Percentiles rank a stretch among this genome's conserved stretches.
These are phyloP conservation scores for Mechanitis mazaeus DNA, from an alignment of 2,888 invertebrate species.

Conservation along the genomic window DNA sequence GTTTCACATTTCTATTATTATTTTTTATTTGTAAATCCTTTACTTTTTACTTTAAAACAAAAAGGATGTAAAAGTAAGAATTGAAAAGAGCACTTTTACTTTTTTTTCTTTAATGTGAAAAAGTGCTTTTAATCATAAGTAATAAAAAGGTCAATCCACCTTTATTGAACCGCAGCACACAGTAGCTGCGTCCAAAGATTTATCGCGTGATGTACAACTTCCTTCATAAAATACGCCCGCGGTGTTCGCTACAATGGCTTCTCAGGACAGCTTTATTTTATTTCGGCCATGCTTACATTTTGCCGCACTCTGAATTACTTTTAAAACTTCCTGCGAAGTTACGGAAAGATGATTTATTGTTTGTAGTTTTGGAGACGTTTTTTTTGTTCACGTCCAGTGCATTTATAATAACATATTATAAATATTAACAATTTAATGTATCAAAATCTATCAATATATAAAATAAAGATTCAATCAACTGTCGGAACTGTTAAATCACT, in stretches of 20 bases:
- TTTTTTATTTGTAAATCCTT: no score
- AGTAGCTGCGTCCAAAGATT: slow-evolving; percentile 52
- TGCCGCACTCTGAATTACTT: slow-evolving; percentile 14
- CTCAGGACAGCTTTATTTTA: slow-evolving; percentile 30
- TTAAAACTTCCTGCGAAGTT: slow-evolving; percentile 4
- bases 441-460: no score
- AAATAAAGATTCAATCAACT: background rate
- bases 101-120: no score
- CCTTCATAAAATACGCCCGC: slow-evolving; percentile 59
- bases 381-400: no score
- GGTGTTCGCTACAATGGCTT: slow-evolving; percentile 25
- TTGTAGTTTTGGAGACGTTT: background rate
- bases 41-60: no score
- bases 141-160: slow-evolving; percentile 9
- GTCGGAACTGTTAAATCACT: slow-evolving; percentile 16
- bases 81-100: no score
- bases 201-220: slow-evolving; percentile 64
- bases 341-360: background rate
- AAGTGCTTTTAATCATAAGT: no score
- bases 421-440: no score
- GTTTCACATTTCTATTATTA: no score
- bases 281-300: slow-evolving; percentile 33
- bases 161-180: slow-evolving; percentile 30
- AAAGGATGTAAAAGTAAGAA: no score
- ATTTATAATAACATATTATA: no score